These are phyloP conservation scores for Limnephilus rhombicus DNA, from an alignment of 2,888 invertebrate species.

Conservation along the genomic window DNA sequence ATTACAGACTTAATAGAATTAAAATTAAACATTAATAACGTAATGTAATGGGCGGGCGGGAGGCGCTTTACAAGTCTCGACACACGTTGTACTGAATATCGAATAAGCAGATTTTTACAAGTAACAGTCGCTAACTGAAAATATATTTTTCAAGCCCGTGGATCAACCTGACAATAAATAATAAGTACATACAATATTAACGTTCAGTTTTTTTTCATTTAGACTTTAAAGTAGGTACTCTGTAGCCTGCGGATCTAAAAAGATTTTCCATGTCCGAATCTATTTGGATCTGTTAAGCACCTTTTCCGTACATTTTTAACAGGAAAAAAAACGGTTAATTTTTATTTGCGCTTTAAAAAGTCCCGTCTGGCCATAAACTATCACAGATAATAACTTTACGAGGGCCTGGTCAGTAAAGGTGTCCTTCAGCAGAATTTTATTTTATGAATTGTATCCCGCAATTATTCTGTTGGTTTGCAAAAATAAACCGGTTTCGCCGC, in stretches of 20 bases:
- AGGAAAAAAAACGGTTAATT: not conserved
- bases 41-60: no score
- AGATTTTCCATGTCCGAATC: not conserved
- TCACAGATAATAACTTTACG: not conserved
- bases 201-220: no score
- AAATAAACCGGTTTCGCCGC: not conserved
- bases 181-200: no score
- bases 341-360: not conserved
- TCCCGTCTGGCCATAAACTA: not conserved
- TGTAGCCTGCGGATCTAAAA: not conserved
- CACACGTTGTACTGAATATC: no score
- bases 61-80: no score
- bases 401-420: not conserved
- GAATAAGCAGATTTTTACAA: no score
- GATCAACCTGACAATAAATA: not conserved
- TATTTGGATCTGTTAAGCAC: not conserved
- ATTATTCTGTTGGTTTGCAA: not conserved
- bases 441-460: conserved; percentile 1
- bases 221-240: not conserved
- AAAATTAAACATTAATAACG: no score
- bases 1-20: no score
- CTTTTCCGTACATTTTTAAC: not conserved
- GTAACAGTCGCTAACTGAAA: no score
- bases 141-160: no score
- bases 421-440: not conserved